Conservation (phyloP, 2,113 vertebrate species). For the Lamprotornis superbus region DNA sequence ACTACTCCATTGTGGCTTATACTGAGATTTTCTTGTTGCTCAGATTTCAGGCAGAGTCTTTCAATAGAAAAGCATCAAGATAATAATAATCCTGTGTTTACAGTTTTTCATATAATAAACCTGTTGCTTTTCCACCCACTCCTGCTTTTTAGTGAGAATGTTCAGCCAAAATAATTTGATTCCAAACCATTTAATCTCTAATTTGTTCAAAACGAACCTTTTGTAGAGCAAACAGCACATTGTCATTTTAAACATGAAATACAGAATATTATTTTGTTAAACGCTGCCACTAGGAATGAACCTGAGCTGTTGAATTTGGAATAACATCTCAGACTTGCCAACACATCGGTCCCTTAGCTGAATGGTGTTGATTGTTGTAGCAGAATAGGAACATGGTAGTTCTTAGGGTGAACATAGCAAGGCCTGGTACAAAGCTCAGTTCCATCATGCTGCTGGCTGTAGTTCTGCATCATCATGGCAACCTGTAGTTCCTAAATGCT, state of each 20-base stretch:
- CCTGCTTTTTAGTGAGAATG: not conserved
- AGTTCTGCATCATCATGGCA: accelerated
- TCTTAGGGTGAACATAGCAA: not conserved
- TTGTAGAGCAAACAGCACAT: not conserved
- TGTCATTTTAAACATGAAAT: not conserved
- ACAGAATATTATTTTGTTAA: not conserved
- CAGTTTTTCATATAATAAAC: not conserved
- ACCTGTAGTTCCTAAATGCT: not conserved
- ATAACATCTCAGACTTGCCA: not conserved
- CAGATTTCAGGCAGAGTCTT: not conserved
- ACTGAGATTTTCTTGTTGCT: not conserved
- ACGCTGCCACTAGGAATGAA: not conserved
- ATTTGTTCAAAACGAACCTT: not conserved
- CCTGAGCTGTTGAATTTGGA: not conserved
- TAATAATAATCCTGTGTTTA: not conserved
- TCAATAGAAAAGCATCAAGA: not conserved
- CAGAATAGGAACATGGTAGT: not conserved
- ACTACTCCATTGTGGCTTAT: not conserved
- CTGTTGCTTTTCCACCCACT: not conserved
- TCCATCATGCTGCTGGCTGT: not conserved
- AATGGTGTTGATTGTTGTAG: not conserved
- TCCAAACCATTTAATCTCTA: not conserved
- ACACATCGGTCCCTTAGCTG: not conserved
- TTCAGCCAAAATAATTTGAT: not conserved
- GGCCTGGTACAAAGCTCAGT: not conserved